Conservation (phyloP, 2,888 invertebrate genomes). For the Caenorhabditis sp. region DNA sequence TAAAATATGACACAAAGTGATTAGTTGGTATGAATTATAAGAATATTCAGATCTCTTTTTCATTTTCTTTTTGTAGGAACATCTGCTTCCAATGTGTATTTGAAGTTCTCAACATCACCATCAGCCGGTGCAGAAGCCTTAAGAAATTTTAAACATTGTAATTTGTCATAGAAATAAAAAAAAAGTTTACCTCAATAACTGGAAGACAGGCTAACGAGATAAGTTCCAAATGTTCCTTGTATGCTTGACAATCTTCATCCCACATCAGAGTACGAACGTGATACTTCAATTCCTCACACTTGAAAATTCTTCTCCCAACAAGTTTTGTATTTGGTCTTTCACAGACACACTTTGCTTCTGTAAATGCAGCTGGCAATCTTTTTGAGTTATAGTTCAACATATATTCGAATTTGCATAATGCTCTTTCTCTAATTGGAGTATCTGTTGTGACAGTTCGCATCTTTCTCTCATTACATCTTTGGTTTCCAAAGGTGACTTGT, state of each 20-base stretch:
- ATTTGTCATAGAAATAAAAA: not conserved
- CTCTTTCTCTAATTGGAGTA: slow-evolving; percentile 67
- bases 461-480: slow-evolving; percentile 65
- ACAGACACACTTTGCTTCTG: slow-evolving; percentile 70
- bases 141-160: slow-evolving; percentile 40
- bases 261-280: slow-evolving; percentile 68
- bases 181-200: slow-evolving; percentile 65
- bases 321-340: slow-evolving; percentile 62
- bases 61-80: slow-evolving; percentile 42
- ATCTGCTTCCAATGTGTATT: slow-evolving; percentile 64
- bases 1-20: not conserved
- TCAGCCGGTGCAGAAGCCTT: slow-evolving; percentile 67
- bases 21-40: not conserved
- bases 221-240: slow-evolving; percentile 65
- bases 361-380: slow-evolving; percentile 69
- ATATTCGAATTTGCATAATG: slow-evolving; percentile 70
- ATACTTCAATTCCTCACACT: slow-evolving; percentile 69
- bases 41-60: too few species aligned
- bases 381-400: slow-evolving; percentile 69
- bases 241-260: slow-evolving; percentile 65
- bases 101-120: slow-evolving; percentile 54
- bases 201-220: slow-evolving; percentile 68
- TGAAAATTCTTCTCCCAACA: slow-evolving; percentile 67
- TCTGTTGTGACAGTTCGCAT: slow-evolving; percentile 62
- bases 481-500: not conserved